These are phyloP conservation scores for Drosophila triauraria DNA, from an alignment of 1,140 invertebrate genomes.

Conservation along the genomic window DNA sequence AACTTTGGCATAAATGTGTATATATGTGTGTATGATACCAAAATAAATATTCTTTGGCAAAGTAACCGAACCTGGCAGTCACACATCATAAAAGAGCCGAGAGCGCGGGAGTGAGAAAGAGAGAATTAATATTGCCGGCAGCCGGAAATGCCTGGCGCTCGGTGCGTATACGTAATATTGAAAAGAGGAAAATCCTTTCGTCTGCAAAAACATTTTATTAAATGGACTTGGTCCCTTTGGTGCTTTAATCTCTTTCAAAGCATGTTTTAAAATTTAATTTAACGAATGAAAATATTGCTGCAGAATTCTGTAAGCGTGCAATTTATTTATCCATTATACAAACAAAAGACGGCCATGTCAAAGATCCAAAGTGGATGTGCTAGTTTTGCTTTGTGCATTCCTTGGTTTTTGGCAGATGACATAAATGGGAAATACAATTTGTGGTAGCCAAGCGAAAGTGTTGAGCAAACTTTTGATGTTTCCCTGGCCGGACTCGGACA, in stretches of 20 bases:
- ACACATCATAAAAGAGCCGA: slow-evolving; percentile 66
- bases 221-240: slow-evolving; percentile 39
- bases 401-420: slow-evolving; percentile 8
- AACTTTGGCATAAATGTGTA: slow-evolving; percentile 23
- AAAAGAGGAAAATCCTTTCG: slow-evolving; percentile 33
- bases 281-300: slow-evolving; percentile 5
- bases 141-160: slow-evolving; percentile 34
- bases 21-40: slow-evolving; percentile 6
- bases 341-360: slow-evolving; percentile 7
- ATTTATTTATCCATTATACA: slow-evolving; percentile 27
- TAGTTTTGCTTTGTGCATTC: slow-evolving; percentile 2
- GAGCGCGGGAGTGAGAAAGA: background rate
- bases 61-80: slow-evolving; percentile 35
- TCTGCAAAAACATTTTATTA: slow-evolving; percentile 56
- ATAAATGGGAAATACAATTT: slow-evolving; percentile 29
- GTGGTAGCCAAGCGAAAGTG: slow-evolving; percentile 26
- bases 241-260: slow-evolving; percentile 38
- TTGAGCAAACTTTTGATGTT: slow-evolving; percentile 40
- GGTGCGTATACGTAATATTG: slow-evolving; percentile 66
- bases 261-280: slow-evolving; percentile 20
- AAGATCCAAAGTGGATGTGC: background rate
- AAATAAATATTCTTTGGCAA: slow-evolving; percentile 58
- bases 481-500: slow-evolving; percentile 12
- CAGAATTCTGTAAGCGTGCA: background rate
- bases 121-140: slow-evolving; percentile 67